Evolutionary conservation across 53 echinoderm and acorn worm species (phyloP), one percentile per base, ranked within the genome.

Genomic region (Holothuria leucospilota): DNA sequence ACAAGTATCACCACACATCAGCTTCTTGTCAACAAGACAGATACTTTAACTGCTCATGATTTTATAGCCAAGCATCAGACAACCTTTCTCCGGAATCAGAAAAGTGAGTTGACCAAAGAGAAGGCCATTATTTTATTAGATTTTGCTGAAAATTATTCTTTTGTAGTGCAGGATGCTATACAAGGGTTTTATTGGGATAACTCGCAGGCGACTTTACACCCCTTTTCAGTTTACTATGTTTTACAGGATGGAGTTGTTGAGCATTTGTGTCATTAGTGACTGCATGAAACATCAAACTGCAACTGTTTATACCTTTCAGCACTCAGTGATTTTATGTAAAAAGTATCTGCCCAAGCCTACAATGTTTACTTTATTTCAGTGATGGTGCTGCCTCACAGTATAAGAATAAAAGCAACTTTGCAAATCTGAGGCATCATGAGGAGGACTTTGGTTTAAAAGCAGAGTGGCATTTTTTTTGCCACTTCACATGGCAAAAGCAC

Each of bases 381-480:
- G 88, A 88, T 83, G 71, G 88, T 29, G 73, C 74, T 24, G 88
- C 88, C 8, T 51, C 26, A 20, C 88, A 88, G 23, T 83, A 88
- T 59, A 88, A 88, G 40, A 72, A 88, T 71, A 40, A 84, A 34
- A 88, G 83, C 38, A 88, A 82, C 28, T 39, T 88, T 14, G 40
- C 38, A 23, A 88, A 82, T 56, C 72, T 84, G 39, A 42, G 88
- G 38, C 29, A 88, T 53, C 88, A 72, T 6, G 58, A 29, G 18
- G 20, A 59, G 10, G 87, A 86, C 62, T 52, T 68, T 83, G 71
- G 83, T 29, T 26, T 71, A 24, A 27, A 29, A 23, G 84, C 83
- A n/a, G 72, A 88, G 70, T 83, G 88, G 88, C 82, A 89, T 29
- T 88, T 89, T n/a, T 63, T 89, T 89, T 84, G 89, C 89, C 24